A percentile compares a stretch with the other conserved stretches of the same genome.
phyloP scores from a whole-genome alignment of 1,140 invertebrate species.

The Vollenhovia emeryi region DNA sequence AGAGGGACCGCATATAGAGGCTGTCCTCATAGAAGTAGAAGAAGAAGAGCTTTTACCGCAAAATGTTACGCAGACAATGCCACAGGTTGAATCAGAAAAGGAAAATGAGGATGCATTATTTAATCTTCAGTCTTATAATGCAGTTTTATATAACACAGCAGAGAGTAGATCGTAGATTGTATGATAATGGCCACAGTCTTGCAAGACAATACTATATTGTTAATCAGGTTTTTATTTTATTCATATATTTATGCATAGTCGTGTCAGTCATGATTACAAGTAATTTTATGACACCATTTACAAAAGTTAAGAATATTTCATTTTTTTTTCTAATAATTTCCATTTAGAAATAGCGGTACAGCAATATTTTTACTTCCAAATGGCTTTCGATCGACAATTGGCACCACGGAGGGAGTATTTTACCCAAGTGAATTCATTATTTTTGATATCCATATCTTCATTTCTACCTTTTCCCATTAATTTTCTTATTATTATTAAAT shows the following conservation, averaged over 20 bases:
- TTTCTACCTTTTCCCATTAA: too few relatives aligned
- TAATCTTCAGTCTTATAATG: conserved; percentile 60
- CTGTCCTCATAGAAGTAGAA: conserved; percentile 75
- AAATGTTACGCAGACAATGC: conserved; percentile 74
- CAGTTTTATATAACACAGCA: conserved; percentile 77
- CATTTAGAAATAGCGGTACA: too few relatives aligned
- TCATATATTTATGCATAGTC: background rate
- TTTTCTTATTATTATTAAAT: too few relatives aligned
- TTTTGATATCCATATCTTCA: too few relatives aligned
- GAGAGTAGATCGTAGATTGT: conserved; percentile 1
- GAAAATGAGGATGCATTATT: conserved; percentile 82
- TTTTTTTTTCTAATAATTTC: too few relatives aligned
- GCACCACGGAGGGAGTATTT: too few relatives aligned
- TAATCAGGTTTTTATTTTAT: background rate
- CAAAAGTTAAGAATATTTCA: too few relatives aligned
- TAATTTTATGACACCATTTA: background rate
- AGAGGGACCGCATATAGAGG: conserved; percentile 68
- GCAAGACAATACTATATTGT: too few relatives aligned
- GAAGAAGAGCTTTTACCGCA: conserved; percentile 77
- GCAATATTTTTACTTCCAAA: too few relatives aligned
- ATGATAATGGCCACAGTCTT: background rate
- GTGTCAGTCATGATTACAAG: background rate
- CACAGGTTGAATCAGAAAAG: conserved; percentile 80
- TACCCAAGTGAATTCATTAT: too few relatives aligned
- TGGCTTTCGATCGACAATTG: too few relatives aligned